These are phyloP conservation scores for Enteromius anoplus DNA, from an alignment of 2,797 vertebrate genomes.

Conservation along the genomic window DNA sequence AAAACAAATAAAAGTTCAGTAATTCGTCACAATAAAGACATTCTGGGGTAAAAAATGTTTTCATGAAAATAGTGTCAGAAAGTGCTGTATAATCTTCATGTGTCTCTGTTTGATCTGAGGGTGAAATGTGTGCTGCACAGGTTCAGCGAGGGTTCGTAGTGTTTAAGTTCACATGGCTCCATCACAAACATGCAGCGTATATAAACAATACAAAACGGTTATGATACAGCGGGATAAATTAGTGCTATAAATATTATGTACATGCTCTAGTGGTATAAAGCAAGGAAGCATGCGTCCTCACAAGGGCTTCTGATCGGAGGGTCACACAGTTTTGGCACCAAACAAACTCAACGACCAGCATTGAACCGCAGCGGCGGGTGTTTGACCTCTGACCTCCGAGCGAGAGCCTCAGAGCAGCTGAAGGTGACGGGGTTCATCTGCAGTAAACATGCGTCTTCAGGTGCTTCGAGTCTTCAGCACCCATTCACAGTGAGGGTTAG, in stretches of 20 bases:
- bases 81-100: no score
- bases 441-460: constrained; percentile 61
- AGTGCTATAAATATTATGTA: constrained; percentile 68
- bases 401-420: not conserved
- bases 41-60: not conserved
- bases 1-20: not conserved
- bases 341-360: constrained; percentile 60
- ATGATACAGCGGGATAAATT: constrained; percentile 65
- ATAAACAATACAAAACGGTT: constrained; percentile 60
- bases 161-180: constrained; percentile 49
- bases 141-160: not conserved
- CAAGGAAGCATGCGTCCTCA: constrained; percentile 45
- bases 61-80: not conserved
- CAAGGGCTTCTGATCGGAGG: constrained; percentile 8
- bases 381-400: constrained; percentile 15
- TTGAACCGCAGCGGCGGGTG: constrained; percentile 10
- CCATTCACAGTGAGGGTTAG: constrained; percentile 88
- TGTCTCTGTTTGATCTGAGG: not conserved
- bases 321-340: constrained; percentile 50
- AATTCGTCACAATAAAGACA: not conserved
- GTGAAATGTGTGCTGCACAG: not conserved
- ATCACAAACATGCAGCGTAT: constrained; percentile 56
- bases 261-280: constrained; percentile 50
- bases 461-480: constrained; percentile 81
- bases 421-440: constrained; percentile 28